Base-by-base conservation (phyloP, 2,797 vertebrate genomes). In the Ambastaia sidthimunki region DNA sequence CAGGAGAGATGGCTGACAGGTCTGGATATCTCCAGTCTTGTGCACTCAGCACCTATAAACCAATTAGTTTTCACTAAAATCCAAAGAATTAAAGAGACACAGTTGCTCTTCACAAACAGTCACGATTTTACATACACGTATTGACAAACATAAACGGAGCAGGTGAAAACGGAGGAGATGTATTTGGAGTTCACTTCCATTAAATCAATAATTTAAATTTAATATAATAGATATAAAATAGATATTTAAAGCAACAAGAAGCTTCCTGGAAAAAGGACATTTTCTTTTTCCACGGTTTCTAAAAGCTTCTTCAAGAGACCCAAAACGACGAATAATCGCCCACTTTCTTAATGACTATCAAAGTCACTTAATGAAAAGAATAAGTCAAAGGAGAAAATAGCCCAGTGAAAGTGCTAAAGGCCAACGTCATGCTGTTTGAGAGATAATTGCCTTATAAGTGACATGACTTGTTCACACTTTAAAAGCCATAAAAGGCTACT, bases 381-480 rank as follows among this genome's bases (percentile, higher is more conserved):
- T 55, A 44, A 87, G 21, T 62, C 44, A 9, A 86, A 70, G 55
- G 63, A 72, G 31, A 66, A 76, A 70, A 85, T 19, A 54, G 62
- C 52, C 44, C 28, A 75, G 76, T 76, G 67, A 55, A 83, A 80
- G 85, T 28, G 28, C 28, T 28, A 4, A 28, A 28, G 28, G 77
- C 50, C 23, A 80, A 75, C 78, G 59, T 28, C 76, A 85, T 88
- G 78, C 16, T 77, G 84, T 87, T 76, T 82, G 76, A 84, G 73
- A 72, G 83, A 75, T 85, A 74, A 83, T 82, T 82, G 71, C 63
- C 69, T 88, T 69, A 83, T 85, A 84, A 90, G 87, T 85, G 85
- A 81, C 63, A 87, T 44, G 63, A 80, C 84, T 83, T 48, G 82
- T 84, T 85, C 87, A 84, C 83, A 83, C 81, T 81, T 68, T 80